Conservation (phyloP, 1,140 invertebrate species). For the Medauroidea extradentata region DNA sequence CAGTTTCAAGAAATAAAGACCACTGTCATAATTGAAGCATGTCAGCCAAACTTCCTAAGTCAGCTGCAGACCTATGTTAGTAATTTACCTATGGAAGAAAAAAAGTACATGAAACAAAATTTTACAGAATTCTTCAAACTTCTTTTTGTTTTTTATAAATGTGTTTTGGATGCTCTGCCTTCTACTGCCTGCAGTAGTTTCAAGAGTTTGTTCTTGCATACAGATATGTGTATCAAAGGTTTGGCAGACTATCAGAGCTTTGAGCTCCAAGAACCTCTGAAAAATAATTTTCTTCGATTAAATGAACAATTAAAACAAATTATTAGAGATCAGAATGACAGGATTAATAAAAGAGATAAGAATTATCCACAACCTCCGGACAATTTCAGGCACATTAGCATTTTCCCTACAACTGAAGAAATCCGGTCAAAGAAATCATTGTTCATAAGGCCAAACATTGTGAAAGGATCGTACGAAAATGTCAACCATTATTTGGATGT, state of each 20-base stretch:
- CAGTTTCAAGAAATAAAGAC: constrained; percentile 41
- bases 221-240: too few relatives aligned
- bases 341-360: not conserved
- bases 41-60: constrained; percentile 40
- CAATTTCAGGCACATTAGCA: constrained; percentile 6
- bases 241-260: too few relatives aligned
- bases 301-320: too few relatives aligned
- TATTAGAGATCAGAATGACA: not conserved
- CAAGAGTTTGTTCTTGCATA: too few relatives aligned
- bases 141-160: not conserved
- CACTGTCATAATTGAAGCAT: constrained; percentile 38
- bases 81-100: not conserved
- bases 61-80: not conserved
- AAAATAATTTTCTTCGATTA: too few relatives aligned
- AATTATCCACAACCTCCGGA: not conserved
- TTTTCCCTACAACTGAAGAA: constrained; percentile 11
- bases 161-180: not conserved
- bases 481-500: constrained; percentile 70
- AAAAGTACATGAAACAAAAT: not conserved
- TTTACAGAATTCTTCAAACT: not conserved
- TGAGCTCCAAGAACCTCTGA: too few relatives aligned
- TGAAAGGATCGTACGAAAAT: constrained; percentile 54
- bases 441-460: constrained; percentile 56
- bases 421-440: constrained; percentile 27
- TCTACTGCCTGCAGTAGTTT: not conserved